Conservation (phyloP, 2,888 invertebrate genomes). For the Pollenia griseotomentosa region DNA sequence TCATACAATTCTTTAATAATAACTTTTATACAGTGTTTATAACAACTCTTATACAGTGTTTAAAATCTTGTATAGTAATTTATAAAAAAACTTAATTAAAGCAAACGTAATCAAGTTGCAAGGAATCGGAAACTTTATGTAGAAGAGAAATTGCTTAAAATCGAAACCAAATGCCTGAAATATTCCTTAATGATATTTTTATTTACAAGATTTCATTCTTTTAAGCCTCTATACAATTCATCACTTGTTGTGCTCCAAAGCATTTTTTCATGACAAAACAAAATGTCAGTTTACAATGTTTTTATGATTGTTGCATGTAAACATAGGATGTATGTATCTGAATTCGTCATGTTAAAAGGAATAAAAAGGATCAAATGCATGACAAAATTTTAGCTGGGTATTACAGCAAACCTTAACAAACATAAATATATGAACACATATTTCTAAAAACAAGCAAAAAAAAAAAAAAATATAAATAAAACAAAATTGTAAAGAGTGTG, state of each 20-base stretch:
- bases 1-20: no score
- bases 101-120: no score
- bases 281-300: constrained; percentile 12
- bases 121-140: no score
- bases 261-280: constrained; percentile 11
- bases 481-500: neutral
- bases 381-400: neutral
- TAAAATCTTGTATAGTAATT: no score
- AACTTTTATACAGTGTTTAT: no score
- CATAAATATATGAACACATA: neutral
- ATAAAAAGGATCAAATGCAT: neutral
- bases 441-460: neutral
- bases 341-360: neutral
- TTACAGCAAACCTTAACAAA: neutral
- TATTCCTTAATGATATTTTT: no score
- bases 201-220: neutral
- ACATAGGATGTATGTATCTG: neutral
- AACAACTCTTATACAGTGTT: no score
- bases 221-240: neutral
- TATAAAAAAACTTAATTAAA: no score
- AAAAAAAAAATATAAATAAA: no score
- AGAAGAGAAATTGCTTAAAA: no score
- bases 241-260: neutral
- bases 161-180: no score
- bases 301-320: neutral